Evolutionary conservation across 2,113 vertebrate species (phyloP).

Genomic region (Mirounga angustirostris): DNA sequence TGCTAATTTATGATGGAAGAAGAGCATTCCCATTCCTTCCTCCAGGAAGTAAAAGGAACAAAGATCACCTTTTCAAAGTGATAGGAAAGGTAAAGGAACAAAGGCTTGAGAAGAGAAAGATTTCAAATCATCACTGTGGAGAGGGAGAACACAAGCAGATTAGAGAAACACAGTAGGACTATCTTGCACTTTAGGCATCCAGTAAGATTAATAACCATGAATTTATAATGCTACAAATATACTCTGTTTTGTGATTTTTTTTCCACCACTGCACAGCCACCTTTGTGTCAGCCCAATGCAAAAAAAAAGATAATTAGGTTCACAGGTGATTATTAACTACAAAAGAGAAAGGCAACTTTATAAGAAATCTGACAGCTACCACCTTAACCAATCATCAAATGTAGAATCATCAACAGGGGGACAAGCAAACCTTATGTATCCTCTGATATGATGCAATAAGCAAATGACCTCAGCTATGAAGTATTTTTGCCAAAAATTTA

Average conservation of each 20-base stretch:
- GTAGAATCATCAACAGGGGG: not conserved
- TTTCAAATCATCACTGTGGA: not conserved
- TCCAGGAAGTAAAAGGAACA: not conserved
- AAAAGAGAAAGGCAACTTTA: not conserved
- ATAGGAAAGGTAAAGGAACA: not conserved
- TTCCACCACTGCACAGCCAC: not conserved
- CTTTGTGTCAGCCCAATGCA: not conserved
- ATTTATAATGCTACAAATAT: constrained; percentile 1
- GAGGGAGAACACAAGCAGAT: not conserved
- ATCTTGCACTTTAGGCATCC: not conserved
- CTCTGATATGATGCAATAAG: not conserved
- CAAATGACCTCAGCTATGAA: not conserved
- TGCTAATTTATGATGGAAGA: not conserved
- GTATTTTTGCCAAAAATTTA: not conserved
- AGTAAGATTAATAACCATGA: constrained; percentile 23
- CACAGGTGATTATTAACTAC: constrained; percentile 15
- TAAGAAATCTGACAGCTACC: not conserved
- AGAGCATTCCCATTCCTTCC: not conserved
- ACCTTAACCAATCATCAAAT: constrained; percentile 40
- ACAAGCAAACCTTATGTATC: not conserved
- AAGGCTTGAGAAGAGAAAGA: not conserved
- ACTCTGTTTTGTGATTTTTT: not conserved
- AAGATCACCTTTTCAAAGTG: constrained; percentile 14
- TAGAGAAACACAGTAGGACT: not conserved
- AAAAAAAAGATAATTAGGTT: not conserved